Evolutionary conservation across 2,888 invertebrate species (phyloP).

Genomic region (Phragmatobia fuliginosa): DNA sequence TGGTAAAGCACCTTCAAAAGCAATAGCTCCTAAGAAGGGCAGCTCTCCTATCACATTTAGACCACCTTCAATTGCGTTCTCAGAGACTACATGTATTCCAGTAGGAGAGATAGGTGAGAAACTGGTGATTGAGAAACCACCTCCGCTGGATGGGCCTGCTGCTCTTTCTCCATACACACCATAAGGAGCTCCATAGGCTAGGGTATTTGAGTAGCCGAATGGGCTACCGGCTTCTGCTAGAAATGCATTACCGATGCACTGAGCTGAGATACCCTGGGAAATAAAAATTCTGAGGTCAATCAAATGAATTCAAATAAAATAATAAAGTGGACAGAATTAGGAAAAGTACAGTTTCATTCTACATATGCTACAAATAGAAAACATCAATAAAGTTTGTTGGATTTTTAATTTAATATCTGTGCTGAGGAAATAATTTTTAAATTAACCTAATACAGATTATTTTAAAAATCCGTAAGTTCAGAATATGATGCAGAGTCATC

Average conservation of each 20-base stretch:
- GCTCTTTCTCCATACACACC: constrained; percentile 4
- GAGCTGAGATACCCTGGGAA: constrained; percentile 34
- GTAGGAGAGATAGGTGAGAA: constrained; percentile 24
- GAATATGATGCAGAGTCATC: no score
- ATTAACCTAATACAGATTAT: no score
- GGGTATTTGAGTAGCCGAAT: background rate
- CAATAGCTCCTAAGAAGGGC: constrained; percentile 46
- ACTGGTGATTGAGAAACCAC: constrained; percentile 31
- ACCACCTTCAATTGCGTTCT: constrained; percentile 42
- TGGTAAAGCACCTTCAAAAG: constrained; percentile 34
- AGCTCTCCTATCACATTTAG: constrained; percentile 37
- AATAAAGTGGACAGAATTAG: no score
- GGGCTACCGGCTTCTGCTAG: constrained; percentile 26
- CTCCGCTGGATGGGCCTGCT: constrained; percentile 22
- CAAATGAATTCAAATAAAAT: background rate
- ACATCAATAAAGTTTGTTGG: no score
- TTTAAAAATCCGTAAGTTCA: no score
- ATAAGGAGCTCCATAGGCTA: constrained; percentile 11
- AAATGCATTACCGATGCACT: constrained; percentile 30
- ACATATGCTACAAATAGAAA: no score
- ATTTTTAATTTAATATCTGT: no score
- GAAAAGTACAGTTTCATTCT: no score
- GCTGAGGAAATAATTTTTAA: no score
- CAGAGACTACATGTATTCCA: constrained; percentile 34
- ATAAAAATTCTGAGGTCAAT: background rate